These are phyloP conservation scores for Hirtodrosophila duncani DNA, from an alignment of 2,888 invertebrate species.

Conservation along the genomic window DNA sequence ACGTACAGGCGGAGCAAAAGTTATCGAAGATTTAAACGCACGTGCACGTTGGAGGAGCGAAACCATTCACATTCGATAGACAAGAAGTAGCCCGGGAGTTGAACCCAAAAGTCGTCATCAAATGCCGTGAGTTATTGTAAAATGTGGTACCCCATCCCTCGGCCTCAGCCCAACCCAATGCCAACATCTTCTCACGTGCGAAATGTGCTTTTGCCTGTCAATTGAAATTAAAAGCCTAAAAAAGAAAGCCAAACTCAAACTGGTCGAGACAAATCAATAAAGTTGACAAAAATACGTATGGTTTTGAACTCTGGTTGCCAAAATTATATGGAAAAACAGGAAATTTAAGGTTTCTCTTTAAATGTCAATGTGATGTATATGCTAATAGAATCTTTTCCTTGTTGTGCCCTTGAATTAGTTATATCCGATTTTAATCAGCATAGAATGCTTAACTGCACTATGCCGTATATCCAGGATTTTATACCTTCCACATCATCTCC, in stretches of 20 bases:
- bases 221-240: conserved; percentile 70
- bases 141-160: conserved; percentile 31
- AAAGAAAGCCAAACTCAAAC: conserved; percentile 53
- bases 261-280: conserved; percentile 18
- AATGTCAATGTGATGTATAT: no score
- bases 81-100: no score
- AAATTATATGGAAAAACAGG: no score
- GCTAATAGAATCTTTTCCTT: no score
- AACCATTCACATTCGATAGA: conserved; percentile 21
- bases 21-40: conserved; percentile 71
- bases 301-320: no score
- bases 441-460: no score
- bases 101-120: conserved; percentile 59
- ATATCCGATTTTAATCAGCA: no score
- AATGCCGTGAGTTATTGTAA: conserved; percentile 67
- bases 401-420: no score
- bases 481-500: no score
- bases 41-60: conserved; percentile 53
- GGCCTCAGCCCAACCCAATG: conserved; percentile 27
- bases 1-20: conserved; percentile 60
- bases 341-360: no score
- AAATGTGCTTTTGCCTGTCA: conserved; percentile 65
- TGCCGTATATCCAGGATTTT: no score
- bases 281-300: conserved; percentile 18
- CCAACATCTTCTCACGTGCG: no score